A percentile compares a stretch with the other conserved stretches of the same genome.
Conservation (phyloP, 2,113 vertebrate species). For the Grammomys dolichurus region DNA sequence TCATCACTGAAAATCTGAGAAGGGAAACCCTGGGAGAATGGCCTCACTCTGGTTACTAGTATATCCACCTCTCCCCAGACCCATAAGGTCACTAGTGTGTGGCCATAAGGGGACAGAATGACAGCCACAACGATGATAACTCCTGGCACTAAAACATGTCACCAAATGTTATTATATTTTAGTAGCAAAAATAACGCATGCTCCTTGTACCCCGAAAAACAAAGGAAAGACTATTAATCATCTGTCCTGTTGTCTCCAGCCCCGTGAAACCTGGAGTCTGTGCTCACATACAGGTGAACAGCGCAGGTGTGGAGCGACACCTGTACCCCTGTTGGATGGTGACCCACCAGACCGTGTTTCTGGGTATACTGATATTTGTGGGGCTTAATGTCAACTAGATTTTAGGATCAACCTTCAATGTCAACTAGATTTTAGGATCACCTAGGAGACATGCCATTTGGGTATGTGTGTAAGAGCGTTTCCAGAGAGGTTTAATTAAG, state of each 20-base stretch:
- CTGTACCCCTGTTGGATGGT: background rate
- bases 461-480: background rate
- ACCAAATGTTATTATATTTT: slow-evolving; percentile 2
- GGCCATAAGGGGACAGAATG: background rate
- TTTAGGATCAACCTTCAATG: background rate
- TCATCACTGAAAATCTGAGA: background rate
- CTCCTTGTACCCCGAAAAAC: background rate
- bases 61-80: background rate
- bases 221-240: background rate
- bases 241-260: background rate
- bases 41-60: background rate
- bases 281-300: background rate
- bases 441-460: background rate
- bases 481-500: background rate
- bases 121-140: background rate
- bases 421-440: background rate
- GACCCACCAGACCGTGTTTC: background rate
- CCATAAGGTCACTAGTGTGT: background rate
- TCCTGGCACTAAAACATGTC: background rate
- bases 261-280: background rate
- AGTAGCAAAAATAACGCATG: background rate
- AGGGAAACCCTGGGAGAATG: background rate
- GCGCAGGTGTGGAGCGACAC: background rate
- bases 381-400: background rate
- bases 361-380: background rate